Percentiles rank a stretch among this genome's conserved stretches.
phyloP scores from a whole-genome alignment of 2,797 vertebrate species.

The Salarias fasciatus region DNA sequence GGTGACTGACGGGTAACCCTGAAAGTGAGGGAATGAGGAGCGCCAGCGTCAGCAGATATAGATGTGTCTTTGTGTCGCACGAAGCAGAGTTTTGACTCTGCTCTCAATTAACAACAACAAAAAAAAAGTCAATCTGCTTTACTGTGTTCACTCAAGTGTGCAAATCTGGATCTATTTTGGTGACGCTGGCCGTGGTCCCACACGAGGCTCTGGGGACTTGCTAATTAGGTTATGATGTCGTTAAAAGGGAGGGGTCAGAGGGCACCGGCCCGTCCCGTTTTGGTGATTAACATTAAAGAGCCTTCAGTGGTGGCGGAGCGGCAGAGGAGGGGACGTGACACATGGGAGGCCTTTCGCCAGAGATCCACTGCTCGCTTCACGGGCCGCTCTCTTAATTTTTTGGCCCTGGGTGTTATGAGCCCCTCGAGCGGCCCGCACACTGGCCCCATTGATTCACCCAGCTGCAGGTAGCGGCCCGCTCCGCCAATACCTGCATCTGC shows the following conservation, averaged over 20 bases:
- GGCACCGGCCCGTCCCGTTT: conserved; percentile 51
- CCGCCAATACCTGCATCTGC: conserved; percentile 56
- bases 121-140: conserved; percentile 1
- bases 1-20: background rate
- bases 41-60: background rate
- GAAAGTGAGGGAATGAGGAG: no score
- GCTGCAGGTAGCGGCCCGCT: conserved; percentile 60
- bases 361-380: conserved; percentile 46
- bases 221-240: conserved; percentile 71
- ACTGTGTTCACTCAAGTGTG: conserved; percentile 1
- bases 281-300: conserved; percentile 74
- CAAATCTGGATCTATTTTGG: conserved; percentile 33
- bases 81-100: background rate
- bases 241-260: conserved; percentile 72
- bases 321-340: conserved; percentile 19
- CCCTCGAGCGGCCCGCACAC: conserved; percentile 47
- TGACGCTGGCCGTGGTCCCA: conserved; percentile 25
- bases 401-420: conserved; percentile 41
- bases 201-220: conserved; percentile 50
- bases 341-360: conserved; percentile 20
- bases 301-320: conserved; percentile 44
- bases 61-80: conserved; percentile 20
- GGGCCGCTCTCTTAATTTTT: conserved; percentile 56
- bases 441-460: conserved; percentile 65
- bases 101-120: background rate